A percentile compares a stretch with the other conserved stretches of the same genome.
Evolutionary conservation across 2,888 invertebrate genomes (phyloP).

Genomic region (Mycalesis mineus): DNA sequence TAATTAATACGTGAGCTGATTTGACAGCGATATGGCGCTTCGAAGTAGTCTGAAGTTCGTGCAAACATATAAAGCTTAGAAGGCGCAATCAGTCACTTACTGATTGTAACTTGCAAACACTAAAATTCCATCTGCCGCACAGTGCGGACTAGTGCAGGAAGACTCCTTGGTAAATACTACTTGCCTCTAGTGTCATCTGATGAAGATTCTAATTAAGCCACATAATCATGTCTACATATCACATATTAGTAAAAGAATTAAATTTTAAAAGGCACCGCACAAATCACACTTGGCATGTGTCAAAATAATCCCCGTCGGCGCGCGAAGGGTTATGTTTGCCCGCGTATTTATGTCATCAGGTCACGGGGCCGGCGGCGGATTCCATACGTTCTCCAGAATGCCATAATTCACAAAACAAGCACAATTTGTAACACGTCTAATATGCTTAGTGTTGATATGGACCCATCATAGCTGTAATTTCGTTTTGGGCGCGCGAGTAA

Average conservation of each 20-base stretch:
- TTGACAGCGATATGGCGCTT: too few species aligned
- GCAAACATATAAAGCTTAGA: too few species aligned
- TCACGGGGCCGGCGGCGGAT: slow-evolving; percentile 42
- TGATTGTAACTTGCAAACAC: too few species aligned
- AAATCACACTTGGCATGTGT: slow-evolving; percentile 42
- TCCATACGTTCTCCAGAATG: slow-evolving; percentile 36
- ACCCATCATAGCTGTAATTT: slow-evolving; percentile 4
- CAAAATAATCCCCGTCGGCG: slow-evolving; percentile 52
- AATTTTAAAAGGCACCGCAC: slow-evolving; percentile 22
- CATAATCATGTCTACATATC: too few species aligned
- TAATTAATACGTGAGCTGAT: too few species aligned
- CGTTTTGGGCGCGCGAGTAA: neutral
- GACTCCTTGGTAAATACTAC: too few species aligned
- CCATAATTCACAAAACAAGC: slow-evolving; percentile 30
- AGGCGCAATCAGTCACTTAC: too few species aligned
- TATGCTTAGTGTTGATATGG: slow-evolving; percentile 13
- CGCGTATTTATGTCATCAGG: slow-evolving; percentile 59
- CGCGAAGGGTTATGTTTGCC: slow-evolving; percentile 44
- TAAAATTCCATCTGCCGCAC: too few species aligned
- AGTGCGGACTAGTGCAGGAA: too few species aligned
- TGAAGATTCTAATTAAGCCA: too few species aligned
- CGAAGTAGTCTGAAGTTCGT: too few species aligned
- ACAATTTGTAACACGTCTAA: slow-evolving; percentile 22
- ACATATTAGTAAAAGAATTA: neutral
- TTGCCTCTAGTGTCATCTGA: too few species aligned